phyloP scores from a whole-genome alignment of 1,140 invertebrate species.

The Neodiprion lecontei region DNA sequence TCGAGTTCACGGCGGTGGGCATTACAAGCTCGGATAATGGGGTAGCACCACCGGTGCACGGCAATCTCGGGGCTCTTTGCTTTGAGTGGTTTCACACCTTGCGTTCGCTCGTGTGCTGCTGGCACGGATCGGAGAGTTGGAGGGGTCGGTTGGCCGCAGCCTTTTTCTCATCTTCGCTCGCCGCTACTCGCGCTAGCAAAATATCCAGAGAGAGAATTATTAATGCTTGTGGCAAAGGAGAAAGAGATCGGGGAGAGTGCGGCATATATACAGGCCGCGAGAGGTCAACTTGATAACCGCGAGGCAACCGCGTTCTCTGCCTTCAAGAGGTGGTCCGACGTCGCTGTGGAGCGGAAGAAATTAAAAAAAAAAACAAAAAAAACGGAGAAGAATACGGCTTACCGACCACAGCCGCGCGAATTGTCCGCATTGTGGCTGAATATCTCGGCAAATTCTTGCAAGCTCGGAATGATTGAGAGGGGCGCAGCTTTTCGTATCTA shows the following conservation, averaged over 20 bases:
- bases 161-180: background rate
- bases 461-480: too few species aligned
- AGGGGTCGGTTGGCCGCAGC: background rate
- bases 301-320: background rate
- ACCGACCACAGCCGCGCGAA: too few species aligned
- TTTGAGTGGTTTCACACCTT: slow-evolving; percentile 5
- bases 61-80: slow-evolving; percentile 5
- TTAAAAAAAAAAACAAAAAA: too few species aligned
- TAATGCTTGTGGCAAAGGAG: too few species aligned
- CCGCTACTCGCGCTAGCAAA: background rate
- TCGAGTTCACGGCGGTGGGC: too few species aligned
- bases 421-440: too few species aligned
- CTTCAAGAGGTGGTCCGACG: background rate
- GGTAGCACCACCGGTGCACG: background rate
- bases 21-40: background rate
- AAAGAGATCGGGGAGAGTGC: background rate
- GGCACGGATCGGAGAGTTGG: background rate
- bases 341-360: background rate
- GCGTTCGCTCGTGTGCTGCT: background rate
- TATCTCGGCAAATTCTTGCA: too few species aligned
- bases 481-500: too few species aligned
- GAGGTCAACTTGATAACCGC: slow-evolving; percentile 1
- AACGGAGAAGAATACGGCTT: too few species aligned
- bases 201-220: background rate
- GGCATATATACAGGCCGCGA: background rate